phyloP scores from a whole-genome alignment of 2,113 vertebrate species.

The Potamarius usumacintae region DNA sequence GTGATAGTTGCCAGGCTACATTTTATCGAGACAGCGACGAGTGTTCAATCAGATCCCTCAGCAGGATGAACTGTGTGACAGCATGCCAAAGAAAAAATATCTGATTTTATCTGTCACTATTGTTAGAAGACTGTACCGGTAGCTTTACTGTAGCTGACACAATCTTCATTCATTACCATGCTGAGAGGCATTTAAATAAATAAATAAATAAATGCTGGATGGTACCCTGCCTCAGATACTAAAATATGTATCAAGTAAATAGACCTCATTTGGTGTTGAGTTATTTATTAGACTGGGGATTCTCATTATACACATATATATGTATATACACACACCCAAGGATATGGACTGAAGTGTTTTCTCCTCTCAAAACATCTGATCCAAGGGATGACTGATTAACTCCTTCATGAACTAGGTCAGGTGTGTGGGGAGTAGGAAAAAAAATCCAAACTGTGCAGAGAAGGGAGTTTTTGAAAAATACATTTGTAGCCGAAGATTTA shows the following conservation, averaged over 20 bases:
- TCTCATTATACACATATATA: no score
- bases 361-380: background rate
- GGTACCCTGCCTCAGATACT: background rate
- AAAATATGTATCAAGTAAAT: background rate
- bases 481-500: background rate
- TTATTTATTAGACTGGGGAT: background rate
- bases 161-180: background rate
- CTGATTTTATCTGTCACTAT: background rate
- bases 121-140: background rate
- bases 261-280: background rate
- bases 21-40: background rate
- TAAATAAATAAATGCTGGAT: background rate
- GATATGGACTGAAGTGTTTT: background rate
- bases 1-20: background rate
- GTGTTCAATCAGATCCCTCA: background rate
- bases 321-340: no score
- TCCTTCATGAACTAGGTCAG: slow-evolving; percentile 14
- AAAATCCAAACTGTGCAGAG: background rate
- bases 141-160: background rate
- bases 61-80: background rate
- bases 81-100: background rate
- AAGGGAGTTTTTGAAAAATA: background rate
- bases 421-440: background rate
- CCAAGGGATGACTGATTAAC: background rate
- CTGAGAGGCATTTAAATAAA: no score